Evolutionary conservation across 2,888 invertebrate genomes (phyloP).

Genomic region (Gerris lacustris): DNA sequence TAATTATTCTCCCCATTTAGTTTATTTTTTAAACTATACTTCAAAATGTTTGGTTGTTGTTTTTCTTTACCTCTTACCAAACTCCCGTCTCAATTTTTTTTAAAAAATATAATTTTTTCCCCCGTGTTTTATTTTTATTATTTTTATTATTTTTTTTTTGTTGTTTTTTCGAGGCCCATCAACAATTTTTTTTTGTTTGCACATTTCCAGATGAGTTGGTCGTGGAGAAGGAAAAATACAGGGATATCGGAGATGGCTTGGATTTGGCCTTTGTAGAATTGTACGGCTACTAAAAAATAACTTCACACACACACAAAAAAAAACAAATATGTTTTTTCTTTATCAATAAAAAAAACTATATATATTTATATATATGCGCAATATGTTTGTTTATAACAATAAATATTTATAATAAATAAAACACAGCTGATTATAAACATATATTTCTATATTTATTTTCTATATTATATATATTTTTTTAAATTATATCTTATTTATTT

Average conservation of each 20-base stretch:
- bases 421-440: no score
- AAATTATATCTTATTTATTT: no score
- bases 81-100: no score
- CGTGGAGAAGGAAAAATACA: constrained; percentile 98
- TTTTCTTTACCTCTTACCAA: no score
- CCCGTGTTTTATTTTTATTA: constrained; percentile 19
- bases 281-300: constrained; percentile 44
- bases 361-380: no score
- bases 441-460: no score
- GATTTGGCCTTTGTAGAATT: constrained; percentile 92
- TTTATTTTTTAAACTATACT: no score
- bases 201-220: constrained; percentile 74
- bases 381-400: no score
- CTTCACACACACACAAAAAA: neutral
- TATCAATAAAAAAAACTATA: constrained; percentile 3
- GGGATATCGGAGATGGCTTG: constrained; percentile 99
- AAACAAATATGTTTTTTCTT: neutral
- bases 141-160: constrained; percentile 8
- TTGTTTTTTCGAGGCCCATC: neutral
- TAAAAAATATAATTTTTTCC: neutral
- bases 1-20: no score
- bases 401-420: no score
- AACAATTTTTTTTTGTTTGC: constrained; percentile 5
- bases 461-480: no score
- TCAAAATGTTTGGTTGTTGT: no score